phyloP scores from a whole-genome alignment of 2,888 invertebrate species.

The Octonoba sinensis region DNA sequence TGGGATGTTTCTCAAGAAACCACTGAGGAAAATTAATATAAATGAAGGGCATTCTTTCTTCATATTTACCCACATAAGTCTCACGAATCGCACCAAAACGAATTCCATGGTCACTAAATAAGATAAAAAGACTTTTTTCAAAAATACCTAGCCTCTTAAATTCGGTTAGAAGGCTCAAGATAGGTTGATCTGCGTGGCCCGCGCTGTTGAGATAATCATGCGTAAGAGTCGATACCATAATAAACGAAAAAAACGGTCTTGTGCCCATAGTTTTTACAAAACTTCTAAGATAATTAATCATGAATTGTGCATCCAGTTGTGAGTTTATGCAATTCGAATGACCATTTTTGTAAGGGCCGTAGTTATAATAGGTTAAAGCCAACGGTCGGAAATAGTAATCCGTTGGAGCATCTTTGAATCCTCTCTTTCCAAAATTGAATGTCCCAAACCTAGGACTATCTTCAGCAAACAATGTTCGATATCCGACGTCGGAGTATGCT shows the following conservation, averaged over 20 bases:
- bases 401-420: conserved; percentile 69
- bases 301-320: conserved; percentile 40
- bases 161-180: conserved; percentile 74
- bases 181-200: conserved; percentile 69
- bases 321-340: conserved; percentile 36
- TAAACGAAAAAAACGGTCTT: conserved; percentile 68
- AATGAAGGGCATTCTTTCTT: conserved; percentile 71
- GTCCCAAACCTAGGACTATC: conserved; percentile 69
- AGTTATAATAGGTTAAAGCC: conserved; percentile 69
- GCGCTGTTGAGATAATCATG: conserved; percentile 70
- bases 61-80: conserved; percentile 77
- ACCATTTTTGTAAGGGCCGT: conserved; percentile 42
- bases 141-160: conserved; percentile 75
- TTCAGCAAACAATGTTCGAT: conserved; percentile 70
- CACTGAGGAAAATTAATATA: conserved; percentile 69
- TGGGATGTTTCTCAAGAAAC: conserved; percentile 68
- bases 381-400: conserved; percentile 71
- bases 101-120: conserved; percentile 90
- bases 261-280: conserved; percentile 45
- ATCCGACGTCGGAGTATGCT: conserved; percentile 68
- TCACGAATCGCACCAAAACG: conserved; percentile 86
- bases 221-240: conserved; percentile 69
- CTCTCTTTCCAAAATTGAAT: conserved; percentile 70
- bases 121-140: conserved; percentile 79
- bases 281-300: conserved; percentile 45